phyloP scores from a whole-genome alignment of 2,113 vertebrate species.

The pig (Sus scrofa) region DNA sequence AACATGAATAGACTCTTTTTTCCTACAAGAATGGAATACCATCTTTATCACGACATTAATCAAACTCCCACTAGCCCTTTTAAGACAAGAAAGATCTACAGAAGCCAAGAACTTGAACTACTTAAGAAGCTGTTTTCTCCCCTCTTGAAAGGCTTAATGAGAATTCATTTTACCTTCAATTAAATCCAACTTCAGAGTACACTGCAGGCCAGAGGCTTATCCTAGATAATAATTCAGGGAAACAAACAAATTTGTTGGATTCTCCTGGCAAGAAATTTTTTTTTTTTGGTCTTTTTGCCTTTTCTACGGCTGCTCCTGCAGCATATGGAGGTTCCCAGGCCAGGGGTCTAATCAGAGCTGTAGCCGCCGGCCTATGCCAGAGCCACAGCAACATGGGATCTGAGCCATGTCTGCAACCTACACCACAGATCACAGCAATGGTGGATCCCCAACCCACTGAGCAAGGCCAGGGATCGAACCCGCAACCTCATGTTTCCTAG shows the following conservation, averaged over 20 bases:
- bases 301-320: too few species aligned
- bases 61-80: slow-evolving; percentile 58
- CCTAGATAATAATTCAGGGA: slow-evolving; percentile 63
- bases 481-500: too few species aligned
- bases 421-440: too few species aligned
- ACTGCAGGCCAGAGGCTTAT: slow-evolving; percentile 53
- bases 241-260: slow-evolving; percentile 46
- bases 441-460: too few species aligned
- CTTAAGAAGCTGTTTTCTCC: slow-evolving; percentile 62
- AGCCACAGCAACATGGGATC: too few species aligned
- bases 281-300: too few species aligned
- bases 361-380: too few species aligned
- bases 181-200: slow-evolving; percentile 54
- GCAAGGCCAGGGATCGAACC: too few species aligned
- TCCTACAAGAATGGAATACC: neutral
- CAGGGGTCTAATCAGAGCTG: too few species aligned
- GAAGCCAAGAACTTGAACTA: slow-evolving; percentile 64
- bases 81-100: slow-evolving; percentile 55
- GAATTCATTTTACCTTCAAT: slow-evolving; percentile 71
- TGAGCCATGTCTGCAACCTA: too few species aligned
- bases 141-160: slow-evolving; percentile 67
- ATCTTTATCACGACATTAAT: slow-evolving; percentile 72
- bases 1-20: slow-evolving; percentile 41
- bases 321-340: too few species aligned
- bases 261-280: slow-evolving; percentile 54